Base-by-base conservation (phyloP, 2,113 vertebrate genomes). In the Cyphomyrus discorhynchus region DNA sequence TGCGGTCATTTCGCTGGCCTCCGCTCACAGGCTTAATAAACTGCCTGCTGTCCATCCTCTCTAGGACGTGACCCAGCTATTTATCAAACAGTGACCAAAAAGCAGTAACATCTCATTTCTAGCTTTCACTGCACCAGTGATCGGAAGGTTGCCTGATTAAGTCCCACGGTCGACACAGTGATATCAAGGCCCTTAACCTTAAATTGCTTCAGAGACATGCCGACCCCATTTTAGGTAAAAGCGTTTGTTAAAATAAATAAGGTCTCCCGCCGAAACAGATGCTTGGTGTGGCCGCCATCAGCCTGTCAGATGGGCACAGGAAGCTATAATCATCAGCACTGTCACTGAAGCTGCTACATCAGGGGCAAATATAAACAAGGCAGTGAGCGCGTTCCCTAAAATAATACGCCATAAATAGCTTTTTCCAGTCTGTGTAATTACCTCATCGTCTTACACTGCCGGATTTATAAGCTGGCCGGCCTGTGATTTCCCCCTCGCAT, bases 1-100 rank as follows among this genome's bases (percentile, higher is more conserved):
- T 94, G 93, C 93, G 92, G 91, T 94, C 94, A 94, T 94, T 89
- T 94, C 91, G 89, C 91, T 89, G 66, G 88, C 77, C 89, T 91
- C 84, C 89, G 88, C 93, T 92, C 89, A 86, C 6, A 50, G 93
- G 93, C 91, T 90, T 92, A 91, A 91, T 93, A 93, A 94, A 93
- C 94, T 92, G 90, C 70, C 0, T 50, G 42, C 11, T 89, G 46
- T 56, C 86, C 24, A 83, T 84, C 88, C 84, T 87, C 56, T 83
- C 56, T 87, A 8, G 49, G 58, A 50, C n/a, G 2, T 87, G 56
- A 52, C 84, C 84, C 52, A 87, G 58, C 50, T 39, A 66, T 90
- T 90, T 87, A 90, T 90, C 84, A 90, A 35, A 15, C 9, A 31
- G 27, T 11, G 35, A 42, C 21, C 86, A 50, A 86, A 83, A 52